Conservation (phyloP, 2,797 vertebrate species). For the Lutjanus campechanus region DNA sequence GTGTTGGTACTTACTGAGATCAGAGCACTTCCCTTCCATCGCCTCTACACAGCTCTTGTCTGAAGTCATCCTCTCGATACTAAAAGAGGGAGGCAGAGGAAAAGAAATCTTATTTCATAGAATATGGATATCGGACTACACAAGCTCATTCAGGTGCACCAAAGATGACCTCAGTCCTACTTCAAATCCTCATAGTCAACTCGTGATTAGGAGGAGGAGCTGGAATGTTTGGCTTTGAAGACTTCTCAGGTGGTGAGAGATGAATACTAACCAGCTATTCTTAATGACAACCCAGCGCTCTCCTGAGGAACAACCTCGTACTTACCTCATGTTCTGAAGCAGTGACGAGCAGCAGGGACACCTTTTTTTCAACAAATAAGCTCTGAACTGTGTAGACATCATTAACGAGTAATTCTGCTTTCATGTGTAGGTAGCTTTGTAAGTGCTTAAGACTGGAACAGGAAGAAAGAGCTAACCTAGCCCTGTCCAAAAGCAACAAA, state of each 20-base stretch:
- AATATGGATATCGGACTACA: slow-evolving; percentile 15
- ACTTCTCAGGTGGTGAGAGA: slow-evolving; percentile 23
- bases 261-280: slow-evolving; percentile 36
- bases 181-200: slow-evolving; percentile 25
- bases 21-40: slow-evolving; percentile 24
- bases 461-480: not conserved
- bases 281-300: slow-evolving; percentile 34
- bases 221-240: slow-evolving; percentile 46
- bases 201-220: slow-evolving; percentile 31
- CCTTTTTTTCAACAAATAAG: not conserved
- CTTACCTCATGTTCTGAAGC: slow-evolving; percentile 17
- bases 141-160: slow-evolving; percentile 24
- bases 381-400: not conserved
- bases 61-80: slow-evolving; percentile 34
- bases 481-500: not conserved
- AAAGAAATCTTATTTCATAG: slow-evolving; percentile 18
- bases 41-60: slow-evolving; percentile 29
- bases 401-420: not conserved
- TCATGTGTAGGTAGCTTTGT: not conserved
- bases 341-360: not conserved
- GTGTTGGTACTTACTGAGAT: slow-evolving; percentile 30
- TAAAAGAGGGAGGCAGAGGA: slow-evolving; percentile 27
- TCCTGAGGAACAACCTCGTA: slow-evolving; percentile 13
- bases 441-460: not conserved
- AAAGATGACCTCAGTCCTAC: slow-evolving; percentile 26